Evolutionary conservation across 2,797 vertebrate species (phyloP).

Genomic region (Dicrostonyx torquatus): DNA sequence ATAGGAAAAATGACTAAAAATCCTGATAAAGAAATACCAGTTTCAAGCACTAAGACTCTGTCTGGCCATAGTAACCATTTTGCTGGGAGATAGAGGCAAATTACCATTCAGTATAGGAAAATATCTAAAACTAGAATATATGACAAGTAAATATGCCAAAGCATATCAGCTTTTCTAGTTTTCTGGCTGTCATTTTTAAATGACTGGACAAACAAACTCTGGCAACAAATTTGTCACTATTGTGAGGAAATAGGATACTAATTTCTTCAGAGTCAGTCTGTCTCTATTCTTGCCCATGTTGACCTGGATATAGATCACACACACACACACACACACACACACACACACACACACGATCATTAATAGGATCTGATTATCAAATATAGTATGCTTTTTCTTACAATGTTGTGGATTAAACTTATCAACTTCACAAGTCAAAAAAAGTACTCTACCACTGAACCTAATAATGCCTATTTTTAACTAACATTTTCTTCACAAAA

Average conservation of each 20-base stretch:
- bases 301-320: neutral
- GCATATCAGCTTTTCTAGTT: neutral
- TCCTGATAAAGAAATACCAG: slow-evolving; percentile 3
- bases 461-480: neutral
- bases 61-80: neutral
- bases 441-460: neutral
- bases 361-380: neutral
- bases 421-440: neutral
- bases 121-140: neutral
- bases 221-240: neutral
- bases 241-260: neutral
- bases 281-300: neutral
- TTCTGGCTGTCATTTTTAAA: slow-evolving; percentile 25
- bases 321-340: neutral
- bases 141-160: neutral
- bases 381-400: neutral
- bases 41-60: neutral
- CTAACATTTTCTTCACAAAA: neutral
- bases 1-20: neutral
- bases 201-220: neutral
- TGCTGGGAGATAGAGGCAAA: neutral
- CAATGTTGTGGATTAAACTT: too few species aligned
- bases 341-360: neutral
- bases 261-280: neutral
- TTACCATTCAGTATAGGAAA: neutral